These are phyloP conservation scores for Cryptocephalus primarius DNA, from an alignment of 2,888 invertebrate genomes.

Conservation along the genomic window DNA sequence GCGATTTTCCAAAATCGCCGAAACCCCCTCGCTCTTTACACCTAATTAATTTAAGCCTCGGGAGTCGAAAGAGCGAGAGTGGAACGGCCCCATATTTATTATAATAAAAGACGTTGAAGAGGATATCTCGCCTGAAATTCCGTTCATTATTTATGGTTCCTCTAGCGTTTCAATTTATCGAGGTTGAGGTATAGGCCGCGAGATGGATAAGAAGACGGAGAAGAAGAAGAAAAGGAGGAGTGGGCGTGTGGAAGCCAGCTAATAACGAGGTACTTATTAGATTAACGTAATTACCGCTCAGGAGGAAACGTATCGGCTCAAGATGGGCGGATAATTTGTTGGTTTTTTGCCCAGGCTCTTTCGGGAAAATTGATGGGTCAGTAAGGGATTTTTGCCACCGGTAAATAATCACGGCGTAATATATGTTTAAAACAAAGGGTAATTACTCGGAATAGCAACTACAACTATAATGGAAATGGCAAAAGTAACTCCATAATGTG, in stretches of 20 bases:
- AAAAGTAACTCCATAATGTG: too few species aligned
- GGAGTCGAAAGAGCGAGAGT: not conserved
- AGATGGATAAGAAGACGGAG: conserved; percentile 1
- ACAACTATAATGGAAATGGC: too few species aligned
- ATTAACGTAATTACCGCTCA: conserved; percentile 31
- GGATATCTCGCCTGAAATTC: conserved; percentile 31
- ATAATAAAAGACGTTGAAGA: conserved; percentile 1
- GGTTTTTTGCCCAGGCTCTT: too few species aligned
- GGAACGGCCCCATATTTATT: not conserved
- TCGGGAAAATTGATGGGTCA: too few species aligned
- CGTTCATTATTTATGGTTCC: conserved; percentile 36
- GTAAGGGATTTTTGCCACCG: too few species aligned
- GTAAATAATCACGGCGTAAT: too few species aligned
- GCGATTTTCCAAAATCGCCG: not conserved
- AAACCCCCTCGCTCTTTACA: not conserved
- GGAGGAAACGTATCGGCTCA: conserved; percentile 12
- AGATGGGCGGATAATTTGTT: conserved; percentile 1
- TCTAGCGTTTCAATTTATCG: conserved; percentile 36
- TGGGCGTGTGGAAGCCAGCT: conserved; percentile 36
- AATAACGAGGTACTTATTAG: conserved; percentile 33
- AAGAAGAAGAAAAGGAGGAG: conserved; percentile 9
- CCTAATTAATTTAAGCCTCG: not conserved
- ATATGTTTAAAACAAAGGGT: too few species aligned
- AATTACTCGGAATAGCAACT: too few species aligned
- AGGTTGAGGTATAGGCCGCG: not conserved